Conservation (phyloP, 2,888 invertebrate species). For the Polydrusus tereticollis region DNA sequence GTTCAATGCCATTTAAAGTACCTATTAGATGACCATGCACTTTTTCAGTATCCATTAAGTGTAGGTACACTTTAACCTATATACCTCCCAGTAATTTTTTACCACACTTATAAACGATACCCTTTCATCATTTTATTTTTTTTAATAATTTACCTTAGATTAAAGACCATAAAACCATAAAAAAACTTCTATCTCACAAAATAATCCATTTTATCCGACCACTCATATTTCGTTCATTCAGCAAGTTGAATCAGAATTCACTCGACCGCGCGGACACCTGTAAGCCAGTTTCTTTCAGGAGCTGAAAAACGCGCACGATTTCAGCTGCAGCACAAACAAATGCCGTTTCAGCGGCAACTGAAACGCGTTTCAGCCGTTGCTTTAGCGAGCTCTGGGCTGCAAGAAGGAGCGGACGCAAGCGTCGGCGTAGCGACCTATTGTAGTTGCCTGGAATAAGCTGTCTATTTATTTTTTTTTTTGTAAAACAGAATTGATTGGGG, state of each 20-base stretch:
- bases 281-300: constrained; percentile 29
- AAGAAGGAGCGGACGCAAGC: constrained; percentile 35
- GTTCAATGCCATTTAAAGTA: too few species aligned
- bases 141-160: not conserved
- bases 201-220: constrained; percentile 3
- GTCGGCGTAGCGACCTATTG: constrained; percentile 29
- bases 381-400: constrained; percentile 28
- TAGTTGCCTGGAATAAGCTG: constrained; percentile 13
- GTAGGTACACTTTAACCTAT: too few species aligned
- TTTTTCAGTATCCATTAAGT: too few species aligned
- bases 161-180: constrained; percentile 10
- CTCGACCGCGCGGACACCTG: constrained; percentile 31
- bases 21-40: too few species aligned
- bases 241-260: not conserved
- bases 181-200: not conserved
- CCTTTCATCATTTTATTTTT: not conserved
- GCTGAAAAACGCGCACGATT: constrained; percentile 23
- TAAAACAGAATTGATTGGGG: constrained; percentile 6
- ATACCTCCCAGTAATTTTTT: too few species aligned
- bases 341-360: constrained; percentile 28
- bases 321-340: constrained; percentile 25
- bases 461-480: not conserved
- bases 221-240: not conserved
- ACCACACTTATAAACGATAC: too few species aligned
- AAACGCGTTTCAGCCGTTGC: constrained; percentile 35